Evolutionary conservation across 2,113 vertebrate species (phyloP).

Genomic region (Campylorhamphus procurvoides): DNA sequence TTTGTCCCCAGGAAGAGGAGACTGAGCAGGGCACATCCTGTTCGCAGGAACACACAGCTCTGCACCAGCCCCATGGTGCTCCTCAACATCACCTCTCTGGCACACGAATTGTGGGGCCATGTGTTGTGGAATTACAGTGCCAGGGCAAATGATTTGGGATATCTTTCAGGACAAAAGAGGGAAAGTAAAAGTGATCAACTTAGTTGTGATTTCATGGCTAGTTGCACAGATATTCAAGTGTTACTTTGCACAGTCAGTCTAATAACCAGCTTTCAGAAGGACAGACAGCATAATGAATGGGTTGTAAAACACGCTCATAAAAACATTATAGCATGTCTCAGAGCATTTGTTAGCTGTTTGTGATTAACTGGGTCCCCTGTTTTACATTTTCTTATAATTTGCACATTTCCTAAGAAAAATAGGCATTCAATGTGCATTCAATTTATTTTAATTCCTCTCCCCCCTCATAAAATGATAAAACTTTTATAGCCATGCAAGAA

Average conservation of each 20-base stretch:
- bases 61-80: not conserved
- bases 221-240: slow-evolving; percentile 70
- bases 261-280: slow-evolving; percentile 80
- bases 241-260: slow-evolving; percentile 69
- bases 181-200: slow-evolving; percentile 25
- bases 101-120: fast-evolving
- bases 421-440: slow-evolving; percentile 56
- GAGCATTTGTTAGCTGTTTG: slow-evolving; percentile 71
- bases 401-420: slow-evolving; percentile 74
- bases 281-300: slow-evolving; percentile 80
- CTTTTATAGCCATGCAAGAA: slow-evolving; percentile 64
- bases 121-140: fast-evolving
- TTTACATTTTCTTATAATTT: slow-evolving; percentile 73
- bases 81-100: not conserved
- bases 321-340: slow-evolving; percentile 75
- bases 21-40: not conserved
- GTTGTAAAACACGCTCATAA: slow-evolving; percentile 76
- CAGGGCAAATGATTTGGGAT: not conserved
- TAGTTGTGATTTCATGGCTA: slow-evolving; percentile 72
- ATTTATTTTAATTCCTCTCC: slow-evolving; percentile 67
- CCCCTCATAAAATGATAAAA: slow-evolving; percentile 59
- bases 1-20: not conserved
- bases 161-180: not conserved
- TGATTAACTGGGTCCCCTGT: slow-evolving; percentile 66
- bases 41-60: not conserved